Evolutionary conservation across 2,888 invertebrate species (phyloP).

Genomic region (Serrognathus titanus): DNA sequence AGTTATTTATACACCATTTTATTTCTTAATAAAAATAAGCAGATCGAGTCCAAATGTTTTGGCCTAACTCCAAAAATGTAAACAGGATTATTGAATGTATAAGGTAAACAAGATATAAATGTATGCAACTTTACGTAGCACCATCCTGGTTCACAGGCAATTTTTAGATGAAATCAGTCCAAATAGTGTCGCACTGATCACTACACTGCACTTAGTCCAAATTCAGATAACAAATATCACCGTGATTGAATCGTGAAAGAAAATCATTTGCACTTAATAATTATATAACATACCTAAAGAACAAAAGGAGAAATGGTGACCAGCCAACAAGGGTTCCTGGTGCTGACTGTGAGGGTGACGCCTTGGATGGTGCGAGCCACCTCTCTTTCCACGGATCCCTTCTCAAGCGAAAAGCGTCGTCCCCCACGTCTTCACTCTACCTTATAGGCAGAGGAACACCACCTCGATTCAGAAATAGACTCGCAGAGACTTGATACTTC

Average conservation of each 20-base stretch:
- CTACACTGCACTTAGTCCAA: neutral
- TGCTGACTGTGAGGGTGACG: constrained; percentile 64
- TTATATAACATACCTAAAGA: constrained; percentile 43
- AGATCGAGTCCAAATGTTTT: too few relatives aligned
- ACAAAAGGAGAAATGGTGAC: constrained; percentile 46
- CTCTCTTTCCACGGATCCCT: constrained; percentile 13
- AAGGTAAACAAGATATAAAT: too few relatives aligned
- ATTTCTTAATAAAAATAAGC: too few relatives aligned
- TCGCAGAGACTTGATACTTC: constrained; percentile 24
- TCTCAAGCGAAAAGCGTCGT: neutral
- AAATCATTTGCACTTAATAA: neutral
- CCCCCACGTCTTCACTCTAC: constrained; percentile 15
- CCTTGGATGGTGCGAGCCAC: constrained; percentile 25
- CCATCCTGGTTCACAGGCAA: neutral
- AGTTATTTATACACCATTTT: too few relatives aligned
- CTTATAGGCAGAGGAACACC: constrained; percentile 26
- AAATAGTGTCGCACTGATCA: neutral
- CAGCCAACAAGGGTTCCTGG: constrained; percentile 54
- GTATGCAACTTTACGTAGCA: too few relatives aligned
- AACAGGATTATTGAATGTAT: too few relatives aligned
- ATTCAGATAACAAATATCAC: neutral
- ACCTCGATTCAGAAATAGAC: constrained; percentile 31
- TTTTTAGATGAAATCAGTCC: neutral
- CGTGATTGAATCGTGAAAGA: neutral
- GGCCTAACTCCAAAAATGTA: too few relatives aligned